These are phyloP conservation scores for Montipora cactus DNA, from an alignment of 64 coral and sea anemone genomes.

Conservation along the genomic window DNA sequence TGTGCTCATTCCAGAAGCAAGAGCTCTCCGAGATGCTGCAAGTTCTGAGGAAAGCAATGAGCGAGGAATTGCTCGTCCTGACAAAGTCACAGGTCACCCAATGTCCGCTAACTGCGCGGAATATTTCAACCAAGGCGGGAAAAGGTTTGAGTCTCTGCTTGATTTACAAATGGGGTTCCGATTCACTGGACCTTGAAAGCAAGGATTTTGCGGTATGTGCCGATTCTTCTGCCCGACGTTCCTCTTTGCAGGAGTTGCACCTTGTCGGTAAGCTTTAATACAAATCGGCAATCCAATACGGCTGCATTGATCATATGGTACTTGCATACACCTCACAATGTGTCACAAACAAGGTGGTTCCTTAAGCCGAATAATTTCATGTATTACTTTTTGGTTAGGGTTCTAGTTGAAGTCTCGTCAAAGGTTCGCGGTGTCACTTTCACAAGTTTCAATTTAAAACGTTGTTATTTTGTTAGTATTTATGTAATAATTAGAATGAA, in stretches of 20 bases:
- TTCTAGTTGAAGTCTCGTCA: no score
- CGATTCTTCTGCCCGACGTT: neutral
- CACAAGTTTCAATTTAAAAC: no score
- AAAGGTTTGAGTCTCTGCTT: neutral
- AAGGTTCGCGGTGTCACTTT: no score
- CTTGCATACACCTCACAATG: no score
- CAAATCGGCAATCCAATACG: no score
- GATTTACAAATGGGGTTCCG: slow-evolving; percentile 26
- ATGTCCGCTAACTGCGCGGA: neutral
- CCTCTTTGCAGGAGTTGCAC: neutral
- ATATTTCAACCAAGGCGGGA: neutral
- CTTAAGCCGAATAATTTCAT: no score
- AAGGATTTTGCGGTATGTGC: neutral
- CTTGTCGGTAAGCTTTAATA: neutral
- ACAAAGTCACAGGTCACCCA: neutral
- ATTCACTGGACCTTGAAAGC: slow-evolving; percentile 3
- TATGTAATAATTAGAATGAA: no score
- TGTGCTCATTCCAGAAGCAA: neutral
- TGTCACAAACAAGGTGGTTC: no score
- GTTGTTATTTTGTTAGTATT: no score
- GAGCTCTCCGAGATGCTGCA: neutral
- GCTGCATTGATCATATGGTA: no score
- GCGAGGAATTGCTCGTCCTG: neutral
- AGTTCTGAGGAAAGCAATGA: neutral
- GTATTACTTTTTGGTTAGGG: no score